phyloP scores from a whole-genome alignment of 2,888 invertebrate species.

The Phorcus lineatus region DNA sequence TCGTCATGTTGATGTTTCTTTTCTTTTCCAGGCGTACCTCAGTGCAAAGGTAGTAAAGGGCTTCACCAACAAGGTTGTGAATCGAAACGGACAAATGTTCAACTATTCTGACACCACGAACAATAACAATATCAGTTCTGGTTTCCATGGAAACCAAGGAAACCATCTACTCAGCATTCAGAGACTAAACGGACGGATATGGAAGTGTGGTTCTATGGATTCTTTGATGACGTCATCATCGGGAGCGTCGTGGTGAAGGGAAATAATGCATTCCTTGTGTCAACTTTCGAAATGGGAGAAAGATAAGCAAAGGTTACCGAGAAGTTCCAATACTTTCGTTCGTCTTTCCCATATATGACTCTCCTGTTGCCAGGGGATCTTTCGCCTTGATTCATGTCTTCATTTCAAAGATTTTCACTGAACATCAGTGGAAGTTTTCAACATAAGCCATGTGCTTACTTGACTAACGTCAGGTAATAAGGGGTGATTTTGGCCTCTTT shows the following conservation, averaged over 20 bases:
- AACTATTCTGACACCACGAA: conserved; percentile 29
- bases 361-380: no score
- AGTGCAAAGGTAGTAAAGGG: conserved; percentile 53
- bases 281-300: no score
- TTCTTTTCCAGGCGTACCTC: conserved; percentile 48
- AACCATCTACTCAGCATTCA: background rate
- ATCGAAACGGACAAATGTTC: conserved; percentile 50
- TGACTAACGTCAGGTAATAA: no score
- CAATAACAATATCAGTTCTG: conserved; percentile 11
- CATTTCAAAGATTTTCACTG: no score
- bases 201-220: conserved; percentile 39
- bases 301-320: no score
- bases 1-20: no score
- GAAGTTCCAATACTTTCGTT: no score
- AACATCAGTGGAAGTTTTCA: no score
- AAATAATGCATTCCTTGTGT: background rate
- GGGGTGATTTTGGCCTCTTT: no score
- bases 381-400: no score
- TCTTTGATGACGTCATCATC: conserved; percentile 29
- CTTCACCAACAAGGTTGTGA: conserved; percentile 49
- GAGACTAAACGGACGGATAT: conserved; percentile 31
- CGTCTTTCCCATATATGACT: no score
- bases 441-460: no score
- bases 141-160: background rate
- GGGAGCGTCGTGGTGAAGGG: conserved; percentile 17